Conservation (phyloP, 2,888 invertebrate species). For the Melanophora roralis region DNA sequence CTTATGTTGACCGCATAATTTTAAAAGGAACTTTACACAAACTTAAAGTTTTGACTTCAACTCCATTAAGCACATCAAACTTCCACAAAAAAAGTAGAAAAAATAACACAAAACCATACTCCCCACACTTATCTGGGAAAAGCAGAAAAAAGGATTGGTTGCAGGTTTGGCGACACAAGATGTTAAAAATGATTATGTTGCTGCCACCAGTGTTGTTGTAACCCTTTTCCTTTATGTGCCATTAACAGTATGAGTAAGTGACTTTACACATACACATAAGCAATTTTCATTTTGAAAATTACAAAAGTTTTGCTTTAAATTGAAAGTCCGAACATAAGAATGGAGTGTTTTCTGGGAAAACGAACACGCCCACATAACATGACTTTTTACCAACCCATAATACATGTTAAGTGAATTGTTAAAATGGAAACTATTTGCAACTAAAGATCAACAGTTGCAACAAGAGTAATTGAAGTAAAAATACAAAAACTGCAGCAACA, state of each 20-base stretch:
- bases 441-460: constrained; percentile 17
- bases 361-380: constrained; percentile 48
- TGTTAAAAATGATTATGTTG: constrained; percentile 15
- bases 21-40: constrained; percentile 47
- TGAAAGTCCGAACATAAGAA: constrained; percentile 9
- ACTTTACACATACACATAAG: not conserved
- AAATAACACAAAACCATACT: not conserved
- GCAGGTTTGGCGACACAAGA: constrained; percentile 43
- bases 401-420: constrained; percentile 57
- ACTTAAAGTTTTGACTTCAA: constrained; percentile 57
- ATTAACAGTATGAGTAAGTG: not conserved
- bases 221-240: constrained; percentile 25
- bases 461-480: constrained; percentile 12
- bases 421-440: constrained; percentile 57
- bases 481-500: constrained; percentile 20
- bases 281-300: constrained; percentile 15
- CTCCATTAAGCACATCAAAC: constrained; percentile 61
- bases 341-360: constrained; percentile 20
- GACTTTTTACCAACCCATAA: constrained; percentile 46
- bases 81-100: constrained; percentile 16
- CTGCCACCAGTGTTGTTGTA: constrained; percentile 22
- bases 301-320: constrained; percentile 43
- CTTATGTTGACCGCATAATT: constrained; percentile 60
- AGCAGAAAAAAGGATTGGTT: not conserved
- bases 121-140: not conserved